Percentiles rank a stretch among this genome's conserved stretches.
Evolutionary conservation across 1,140 invertebrate species (phyloP).

Genomic region (Drosophila setifemur): DNA sequence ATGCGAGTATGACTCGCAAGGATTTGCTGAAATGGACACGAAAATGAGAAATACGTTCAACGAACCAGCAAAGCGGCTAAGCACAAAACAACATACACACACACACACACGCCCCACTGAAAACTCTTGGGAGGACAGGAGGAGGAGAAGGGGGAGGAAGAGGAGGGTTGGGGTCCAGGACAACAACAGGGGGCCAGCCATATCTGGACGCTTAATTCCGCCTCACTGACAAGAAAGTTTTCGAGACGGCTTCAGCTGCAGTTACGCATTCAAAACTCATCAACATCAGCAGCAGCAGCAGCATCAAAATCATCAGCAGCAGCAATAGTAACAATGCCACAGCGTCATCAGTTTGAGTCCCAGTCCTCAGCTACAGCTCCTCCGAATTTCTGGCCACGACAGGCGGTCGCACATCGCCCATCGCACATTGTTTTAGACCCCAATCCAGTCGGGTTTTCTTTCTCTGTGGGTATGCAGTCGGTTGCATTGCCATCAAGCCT

Average conservation of each 20-base stretch:
- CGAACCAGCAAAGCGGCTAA: constrained; percentile 72
- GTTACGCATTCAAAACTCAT: constrained; percentile 70
- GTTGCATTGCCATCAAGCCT: constrained; percentile 38
- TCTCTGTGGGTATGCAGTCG: neutral
- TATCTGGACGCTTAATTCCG: constrained; percentile 23
- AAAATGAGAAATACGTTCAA: constrained; percentile 79
- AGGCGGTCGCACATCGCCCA: constrained; percentile 34
- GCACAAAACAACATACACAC: constrained; percentile 20
- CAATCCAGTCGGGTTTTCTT: neutral
- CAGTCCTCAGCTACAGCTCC: constrained; percentile 29
- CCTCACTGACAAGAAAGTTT: constrained; percentile 52
- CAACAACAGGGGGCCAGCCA: neutral
- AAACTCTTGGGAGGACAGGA: neutral
- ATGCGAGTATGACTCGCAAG: constrained; percentile 55
- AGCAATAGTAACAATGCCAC: constrained; percentile 11
- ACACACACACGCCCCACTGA: constrained; percentile 26
- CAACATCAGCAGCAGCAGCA: constrained; percentile 40
- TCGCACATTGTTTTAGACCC: constrained; percentile 22
- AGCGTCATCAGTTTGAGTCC: constrained; percentile 28
- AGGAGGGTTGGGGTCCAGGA: neutral
- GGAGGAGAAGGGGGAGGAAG: neutral
- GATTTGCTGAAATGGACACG: constrained; percentile 75
- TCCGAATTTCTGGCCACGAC: constrained; percentile 30
- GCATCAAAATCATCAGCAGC: neutral
- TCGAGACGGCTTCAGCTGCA: constrained; percentile 37